These are phyloP conservation scores for Rhyacichthys aspro DNA, from an alignment of 2,797 vertebrate genomes.

Conservation along the genomic window DNA sequence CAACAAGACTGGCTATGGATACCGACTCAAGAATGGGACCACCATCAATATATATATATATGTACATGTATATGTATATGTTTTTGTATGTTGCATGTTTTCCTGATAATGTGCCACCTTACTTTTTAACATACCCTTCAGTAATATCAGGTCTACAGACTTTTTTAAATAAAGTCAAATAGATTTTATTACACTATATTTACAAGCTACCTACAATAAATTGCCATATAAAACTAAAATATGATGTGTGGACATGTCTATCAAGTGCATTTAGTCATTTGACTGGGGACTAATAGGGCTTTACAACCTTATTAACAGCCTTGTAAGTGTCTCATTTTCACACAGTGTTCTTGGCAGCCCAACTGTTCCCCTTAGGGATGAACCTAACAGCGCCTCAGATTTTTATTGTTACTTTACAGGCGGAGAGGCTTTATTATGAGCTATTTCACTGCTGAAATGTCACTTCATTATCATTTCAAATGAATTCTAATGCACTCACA, in stretches of 20 bases:
- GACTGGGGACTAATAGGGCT: constrained; percentile 40
- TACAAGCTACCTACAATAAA: constrained; percentile 29
- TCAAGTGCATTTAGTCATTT: constrained; percentile 30
- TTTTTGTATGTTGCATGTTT: too few species aligned
- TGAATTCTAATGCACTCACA: constrained; percentile 28
- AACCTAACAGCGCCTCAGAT: constrained; percentile 40
- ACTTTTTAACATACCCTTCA: not conserved
- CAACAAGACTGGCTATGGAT: too few species aligned
- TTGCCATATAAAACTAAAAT: constrained; percentile 29
- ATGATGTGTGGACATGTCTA: constrained; percentile 26
- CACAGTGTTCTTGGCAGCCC: constrained; percentile 51
- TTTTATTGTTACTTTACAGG: constrained; percentile 66
- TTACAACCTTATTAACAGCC: constrained; percentile 54
- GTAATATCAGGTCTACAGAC: not conserved
- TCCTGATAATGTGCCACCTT: not conserved
- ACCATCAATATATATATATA: too few species aligned
- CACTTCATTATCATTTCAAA: constrained; percentile 55
- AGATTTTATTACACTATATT: constrained; percentile 24
- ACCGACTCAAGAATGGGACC: too few species aligned
- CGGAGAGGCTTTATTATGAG: constrained; percentile 57
- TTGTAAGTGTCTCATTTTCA: constrained; percentile 50
- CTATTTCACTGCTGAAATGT: constrained; percentile 48
- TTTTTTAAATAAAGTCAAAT: constrained; percentile 3
- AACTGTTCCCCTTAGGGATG: constrained; percentile 43
- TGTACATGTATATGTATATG: too few species aligned